Conservation (phyloP, 2,113 vertebrate species). For the Mola mola region DNA sequence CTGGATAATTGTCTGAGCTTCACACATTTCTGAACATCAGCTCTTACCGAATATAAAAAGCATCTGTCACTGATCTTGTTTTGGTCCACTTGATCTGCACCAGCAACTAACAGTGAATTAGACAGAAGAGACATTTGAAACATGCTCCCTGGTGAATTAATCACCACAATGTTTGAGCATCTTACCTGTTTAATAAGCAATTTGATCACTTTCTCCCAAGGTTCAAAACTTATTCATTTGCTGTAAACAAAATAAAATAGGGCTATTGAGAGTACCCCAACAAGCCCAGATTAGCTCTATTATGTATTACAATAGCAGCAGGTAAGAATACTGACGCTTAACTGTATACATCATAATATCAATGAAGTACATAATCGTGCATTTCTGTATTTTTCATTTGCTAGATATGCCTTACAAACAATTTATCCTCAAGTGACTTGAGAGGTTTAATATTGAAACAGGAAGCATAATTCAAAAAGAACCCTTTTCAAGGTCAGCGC, state of each 20-base stretch:
- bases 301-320: conserved; percentile 29
- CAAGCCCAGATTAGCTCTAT: conserved; percentile 19
- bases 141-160: conserved; percentile 58
- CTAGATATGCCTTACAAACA: conserved; percentile 21
- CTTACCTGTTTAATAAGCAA: conserved; percentile 79
- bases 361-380: conserved; percentile 1
- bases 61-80: conserved; percentile 36
- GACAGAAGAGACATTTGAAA: conserved; percentile 26
- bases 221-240: conserved; percentile 67
- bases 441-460: conserved; percentile 71
- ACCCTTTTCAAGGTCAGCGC: conserved; percentile 69
- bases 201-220: conserved; percentile 70
- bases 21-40: conserved; percentile 30
- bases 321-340: background rate
- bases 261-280: conserved; percentile 28
- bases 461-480: conserved; percentile 40
- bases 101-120: conserved; percentile 33
- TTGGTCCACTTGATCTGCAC: conserved; percentile 20
- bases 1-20: conserved; percentile 50
- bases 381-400: conserved; percentile 7
- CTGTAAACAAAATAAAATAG: conserved; percentile 49
- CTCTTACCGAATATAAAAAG: conserved; percentile 8
- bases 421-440: conserved; percentile 54
- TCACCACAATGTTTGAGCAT: conserved; percentile 56
- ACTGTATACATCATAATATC: background rate